Base-by-base conservation (phyloP, 2,888 invertebrate genomes). In the Perithous albicinctus region DNA sequence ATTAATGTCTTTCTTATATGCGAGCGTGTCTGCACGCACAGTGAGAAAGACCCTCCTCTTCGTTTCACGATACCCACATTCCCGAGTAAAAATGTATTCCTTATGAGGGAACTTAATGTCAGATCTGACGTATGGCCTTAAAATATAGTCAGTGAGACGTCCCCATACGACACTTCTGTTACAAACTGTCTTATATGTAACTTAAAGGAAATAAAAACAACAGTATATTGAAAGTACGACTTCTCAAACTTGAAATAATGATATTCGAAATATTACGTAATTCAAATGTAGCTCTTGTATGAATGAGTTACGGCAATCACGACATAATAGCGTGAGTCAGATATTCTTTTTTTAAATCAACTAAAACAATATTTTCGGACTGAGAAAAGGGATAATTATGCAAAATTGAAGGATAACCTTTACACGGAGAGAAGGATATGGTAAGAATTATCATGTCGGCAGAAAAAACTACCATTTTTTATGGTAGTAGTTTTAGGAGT, bases 1-100 rank as follows among this genome's bases (percentile, higher is more conserved):
- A 72, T 72, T 43, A 18, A 56, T 59, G 32, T 59, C 43, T 72
- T 43, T 43, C n/a, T 59, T 59, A 46, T 32, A 59, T n/a, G 12
- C 46, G 12, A 59, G n/a, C 41, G 23, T 38, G 23, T 20, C 23
- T 8, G 59, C 63, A 63, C 41, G 63, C 41, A 63, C 59, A 3
- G 8, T 2, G 35, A 59, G 8, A 59, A 29, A 15, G 56, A 5
- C 29, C n/a, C 32, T 59, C 32, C 15, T 35, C 35, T 15, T 56
- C 56, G 54, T 0, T 20, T 26, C 8, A 54, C 15, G 29, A 32
- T 59, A 32, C 32, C 59, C 59, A 59, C 59, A 59, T 59, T 59
- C 59, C 35, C 1, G 1, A 15, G 18, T 2, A n/a, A 15, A 18
- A 59, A 59, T 59, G 1, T 59, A 32, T 32, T 59, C 15, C 32